Base-by-base conservation (phyloP, 2,113 vertebrate species). In the Notothenia coriiceps region DNA sequence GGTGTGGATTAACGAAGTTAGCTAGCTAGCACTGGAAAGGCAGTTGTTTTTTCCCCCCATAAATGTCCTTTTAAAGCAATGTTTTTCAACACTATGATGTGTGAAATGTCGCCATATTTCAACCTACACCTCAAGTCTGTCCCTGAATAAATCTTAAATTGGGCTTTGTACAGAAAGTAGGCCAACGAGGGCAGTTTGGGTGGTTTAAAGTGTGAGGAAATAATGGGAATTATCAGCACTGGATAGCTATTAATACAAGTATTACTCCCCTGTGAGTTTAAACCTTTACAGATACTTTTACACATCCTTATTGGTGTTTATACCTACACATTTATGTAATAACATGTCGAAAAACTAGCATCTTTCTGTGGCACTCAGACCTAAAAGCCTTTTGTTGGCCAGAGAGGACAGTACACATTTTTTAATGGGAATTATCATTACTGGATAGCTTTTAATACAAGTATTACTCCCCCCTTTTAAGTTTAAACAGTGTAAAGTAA, bases 121-220 rank as follows among this genome's bases (percentile, higher is more conserved):
- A 51, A 35, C 29, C 60, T 35, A 18, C 17, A 47, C 1, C 20
- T 47, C 15, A 49, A 13, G n/a, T 25, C 0, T 17, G 10, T 4
- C 5, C 8, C 8, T 49, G 2, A 29, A 18, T 33, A 8, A 3
- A 29, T 65, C 13, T 55, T 10, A 64, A 5, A 50, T 5, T 51
- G 40, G 59, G 20, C 7, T 85, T 85, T 51, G 47, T 66, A 8
- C 1, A 15, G 25, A 83, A 84, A 88, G 64, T 79, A 87, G 88
- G 87, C 86, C 87, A 68, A 11, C 46, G 60, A 72, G 46, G 54
- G 49, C 71, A 68, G 67, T 64, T 8, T 57, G 63, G 29, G 12
- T 57, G 55, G 11, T 25, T 59, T 50, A 66, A 63, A 51, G 10
- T 7, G 6, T 18, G 40, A 46, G 10, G 20, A 22, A 10, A 40